Percentiles rank a stretch among this genome's conserved stretches.
Conservation (phyloP, 2,113 vertebrate species). For the Ciconia boyciana region DNA sequence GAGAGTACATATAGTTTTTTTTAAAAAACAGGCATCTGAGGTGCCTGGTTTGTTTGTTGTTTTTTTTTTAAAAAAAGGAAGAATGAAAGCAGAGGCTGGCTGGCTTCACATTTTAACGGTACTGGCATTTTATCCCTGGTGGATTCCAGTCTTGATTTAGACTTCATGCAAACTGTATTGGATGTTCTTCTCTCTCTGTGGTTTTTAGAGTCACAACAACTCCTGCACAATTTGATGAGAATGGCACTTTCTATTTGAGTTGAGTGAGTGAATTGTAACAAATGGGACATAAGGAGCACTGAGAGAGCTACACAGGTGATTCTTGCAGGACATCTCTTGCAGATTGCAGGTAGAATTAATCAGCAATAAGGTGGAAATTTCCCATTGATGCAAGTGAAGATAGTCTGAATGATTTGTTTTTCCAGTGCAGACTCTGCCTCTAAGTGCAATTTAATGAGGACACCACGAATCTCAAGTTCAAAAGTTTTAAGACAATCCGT, state of each 20-base stretch:
- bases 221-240: background rate
- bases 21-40: background rate
- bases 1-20: background rate
- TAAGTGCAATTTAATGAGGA: background rate
- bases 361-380: background rate
- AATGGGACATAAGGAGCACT: background rate
- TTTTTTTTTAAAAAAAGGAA: background rate
- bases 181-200: background rate
- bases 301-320: background rate
- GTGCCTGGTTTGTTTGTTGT: background rate
- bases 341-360: background rate
- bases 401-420: background rate
- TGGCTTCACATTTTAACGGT: background rate
- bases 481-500: background rate
- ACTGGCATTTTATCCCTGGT: constrained; percentile 2
- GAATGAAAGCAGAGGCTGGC: background rate
- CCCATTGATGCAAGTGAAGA: background rate
- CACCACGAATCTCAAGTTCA: background rate
- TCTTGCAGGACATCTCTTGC: background rate
- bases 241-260: constrained; percentile 20
- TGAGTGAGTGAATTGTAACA: constrained; percentile 16
- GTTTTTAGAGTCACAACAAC: background rate
- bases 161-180: constrained; percentile 3
- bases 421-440: background rate
- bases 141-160: constrained; percentile 6